Conservation (phyloP, 2,888 invertebrate genomes). For the Drosophila robusta region DNA sequence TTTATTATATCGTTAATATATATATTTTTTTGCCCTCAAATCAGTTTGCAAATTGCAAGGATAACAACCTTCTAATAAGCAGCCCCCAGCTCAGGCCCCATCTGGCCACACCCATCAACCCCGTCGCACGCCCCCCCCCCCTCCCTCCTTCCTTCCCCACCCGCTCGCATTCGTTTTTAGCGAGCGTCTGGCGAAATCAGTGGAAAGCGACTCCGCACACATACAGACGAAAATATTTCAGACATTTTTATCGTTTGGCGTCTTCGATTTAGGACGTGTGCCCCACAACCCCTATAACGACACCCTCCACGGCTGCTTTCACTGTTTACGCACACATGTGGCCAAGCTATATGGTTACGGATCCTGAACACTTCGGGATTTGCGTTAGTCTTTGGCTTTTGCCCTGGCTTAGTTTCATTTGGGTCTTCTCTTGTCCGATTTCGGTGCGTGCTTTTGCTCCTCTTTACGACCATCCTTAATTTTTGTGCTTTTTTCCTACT, state of each 20-base stretch:
- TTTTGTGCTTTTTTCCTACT: constrained; percentile 38
- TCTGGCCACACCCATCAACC: constrained; percentile 47
- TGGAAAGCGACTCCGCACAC: constrained; percentile 64
- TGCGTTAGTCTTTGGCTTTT: constrained; percentile 32
- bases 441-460: constrained; percentile 24
- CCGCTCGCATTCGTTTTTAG: constrained; percentile 43
- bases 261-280: constrained; percentile 81
- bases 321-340: constrained; percentile 15
- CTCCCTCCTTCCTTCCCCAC: neutral
- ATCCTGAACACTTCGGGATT: constrained; percentile 40
- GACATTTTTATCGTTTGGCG: constrained; percentile 84
- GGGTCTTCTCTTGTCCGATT: constrained; percentile 9
- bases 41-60: constrained; percentile 81
- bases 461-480: constrained; percentile 53
- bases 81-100: constrained; percentile 19
- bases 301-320: neutral
- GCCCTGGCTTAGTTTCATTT: constrained; percentile 27
- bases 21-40: constrained; percentile 50
- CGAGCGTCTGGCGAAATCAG: constrained; percentile 75
- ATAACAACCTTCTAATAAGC: constrained; percentile 81
- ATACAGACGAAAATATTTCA: constrained; percentile 73
- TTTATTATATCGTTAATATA: constrained; percentile 15
- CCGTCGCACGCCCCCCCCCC: neutral
- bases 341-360: constrained; percentile 19
- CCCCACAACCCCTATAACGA: constrained; percentile 7